A percentile compares a stretch with the other conserved stretches of the same genome.
Evolutionary conservation across 2,797 vertebrate species (phyloP).

Genomic region (Chromobotia macracanthus): DNA sequence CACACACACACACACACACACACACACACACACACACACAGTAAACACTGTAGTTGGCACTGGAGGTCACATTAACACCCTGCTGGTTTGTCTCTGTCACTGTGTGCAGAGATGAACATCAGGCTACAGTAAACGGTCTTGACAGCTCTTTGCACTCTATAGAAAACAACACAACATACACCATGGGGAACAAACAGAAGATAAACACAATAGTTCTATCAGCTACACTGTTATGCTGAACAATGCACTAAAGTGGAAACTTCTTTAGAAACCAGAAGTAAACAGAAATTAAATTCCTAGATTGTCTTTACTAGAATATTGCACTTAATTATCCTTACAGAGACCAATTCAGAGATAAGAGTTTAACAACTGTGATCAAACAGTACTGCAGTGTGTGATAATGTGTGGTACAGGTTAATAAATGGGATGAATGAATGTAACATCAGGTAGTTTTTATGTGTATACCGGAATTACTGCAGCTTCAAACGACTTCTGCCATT

Average conservation of each 20-base stretch:
- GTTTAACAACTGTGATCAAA: background rate
- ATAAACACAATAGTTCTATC: background rate
- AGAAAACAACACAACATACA: background rate
- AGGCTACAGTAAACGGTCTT: background rate
- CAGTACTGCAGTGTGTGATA: background rate
- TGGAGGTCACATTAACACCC: background rate
- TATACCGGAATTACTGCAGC: background rate
- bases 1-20: background rate
- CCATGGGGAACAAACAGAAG: background rate
- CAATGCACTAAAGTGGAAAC: background rate
- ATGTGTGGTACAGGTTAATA: background rate
- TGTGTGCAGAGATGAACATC: constrained; percentile 12
- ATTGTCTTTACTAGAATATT: background rate
- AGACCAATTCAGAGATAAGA: background rate
- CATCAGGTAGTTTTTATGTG: background rate
- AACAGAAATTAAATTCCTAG: no score
- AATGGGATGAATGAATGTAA: constrained; percentile 1
- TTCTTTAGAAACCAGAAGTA: no score
- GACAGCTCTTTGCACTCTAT: background rate
- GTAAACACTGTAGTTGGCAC: background rate
- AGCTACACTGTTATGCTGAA: background rate
- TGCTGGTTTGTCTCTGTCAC: background rate
- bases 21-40: background rate
- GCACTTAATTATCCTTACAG: background rate
- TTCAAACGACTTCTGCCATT: background rate